Evolutionary conservation across 2,888 invertebrate species (phyloP).

Genomic region (Steinernema carpocapsae): DNA sequence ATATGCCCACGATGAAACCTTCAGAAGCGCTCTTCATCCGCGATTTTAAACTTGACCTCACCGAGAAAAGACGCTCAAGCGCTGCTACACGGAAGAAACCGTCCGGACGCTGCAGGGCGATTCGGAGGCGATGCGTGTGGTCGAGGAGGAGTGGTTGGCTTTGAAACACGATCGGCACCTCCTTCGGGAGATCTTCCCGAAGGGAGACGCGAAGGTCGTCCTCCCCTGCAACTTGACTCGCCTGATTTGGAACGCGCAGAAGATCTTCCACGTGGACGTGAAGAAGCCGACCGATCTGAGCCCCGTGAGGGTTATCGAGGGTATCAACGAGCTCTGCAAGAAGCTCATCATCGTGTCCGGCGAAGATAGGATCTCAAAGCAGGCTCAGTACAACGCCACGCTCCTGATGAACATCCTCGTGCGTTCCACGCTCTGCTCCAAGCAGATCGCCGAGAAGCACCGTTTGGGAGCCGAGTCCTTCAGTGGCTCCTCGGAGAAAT

Average conservation of each 20-base stretch:
- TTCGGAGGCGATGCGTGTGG: constrained; percentile 72
- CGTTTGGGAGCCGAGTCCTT: constrained; percentile 92
- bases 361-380: constrained; percentile 89
- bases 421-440: constrained; percentile 90
- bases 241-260: constrained; percentile 99
- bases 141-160: constrained; percentile 96
- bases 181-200: constrained; percentile 89
- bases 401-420: constrained; percentile 91
- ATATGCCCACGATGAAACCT: constrained; percentile 89
- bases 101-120: constrained; percentile 74
- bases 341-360: constrained; percentile 75
- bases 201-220: constrained; percentile 76
- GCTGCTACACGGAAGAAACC: constrained; percentile 61
- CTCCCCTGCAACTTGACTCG: constrained; percentile 95
- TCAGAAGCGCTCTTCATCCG: constrained; percentile 93
- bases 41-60: constrained; percentile 78
- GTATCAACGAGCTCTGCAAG: constrained; percentile 84
- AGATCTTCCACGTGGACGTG: constrained; percentile 97
- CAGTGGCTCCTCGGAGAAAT: constrained; percentile 98
- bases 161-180: constrained; percentile 85
- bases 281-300: constrained; percentile 73
- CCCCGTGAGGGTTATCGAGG: constrained; percentile 69
- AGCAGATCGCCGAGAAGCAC: constrained; percentile 94
- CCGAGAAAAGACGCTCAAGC: constrained; percentile 77
- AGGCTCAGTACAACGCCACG: constrained; percentile 92